These are phyloP conservation scores for Protosalanx chinensis DNA, from an alignment of 2,797 vertebrate species.

Conservation along the genomic window DNA sequence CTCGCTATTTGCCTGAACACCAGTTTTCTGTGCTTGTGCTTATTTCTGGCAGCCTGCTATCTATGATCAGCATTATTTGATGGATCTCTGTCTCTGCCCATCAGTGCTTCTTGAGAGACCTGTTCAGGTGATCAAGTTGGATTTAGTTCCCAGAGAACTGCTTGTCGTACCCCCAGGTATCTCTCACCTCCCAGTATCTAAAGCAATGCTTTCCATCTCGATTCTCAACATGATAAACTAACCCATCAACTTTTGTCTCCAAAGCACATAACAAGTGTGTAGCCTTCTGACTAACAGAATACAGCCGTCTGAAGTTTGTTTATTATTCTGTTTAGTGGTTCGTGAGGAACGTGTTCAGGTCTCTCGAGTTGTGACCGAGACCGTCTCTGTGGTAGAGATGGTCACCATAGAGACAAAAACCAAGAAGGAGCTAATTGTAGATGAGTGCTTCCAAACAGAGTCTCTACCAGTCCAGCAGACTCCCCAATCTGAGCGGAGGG, in stretches of 20 bases:
- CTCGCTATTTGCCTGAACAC: background rate
- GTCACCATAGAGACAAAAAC: constrained; percentile 43
- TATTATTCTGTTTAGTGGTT: constrained; percentile 40
- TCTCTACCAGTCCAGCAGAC: constrained; percentile 33
- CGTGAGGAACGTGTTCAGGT: constrained; percentile 32
- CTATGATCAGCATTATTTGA: background rate
- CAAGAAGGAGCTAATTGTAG: constrained; percentile 52
- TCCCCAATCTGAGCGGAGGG: constrained; percentile 27
- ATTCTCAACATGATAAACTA: background rate
- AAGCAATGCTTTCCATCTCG: background rate
- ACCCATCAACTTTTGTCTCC: background rate
- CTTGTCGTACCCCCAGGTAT: constrained; percentile 12
- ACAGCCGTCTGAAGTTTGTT: constrained; percentile 13
- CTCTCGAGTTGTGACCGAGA: constrained; percentile 28
- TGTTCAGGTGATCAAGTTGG: constrained; percentile 37
- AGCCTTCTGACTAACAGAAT: background rate
- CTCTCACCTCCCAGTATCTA: background rate
- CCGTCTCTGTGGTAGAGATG: constrained; percentile 30
- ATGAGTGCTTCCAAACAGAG: constrained; percentile 40
- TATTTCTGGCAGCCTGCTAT: background rate
- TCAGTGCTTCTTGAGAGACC: constrained; percentile 27
- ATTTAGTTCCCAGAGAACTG: constrained; percentile 28
- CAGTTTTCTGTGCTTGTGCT: background rate
- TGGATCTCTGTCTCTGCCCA: constrained; percentile 10
- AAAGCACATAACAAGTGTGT: background rate